Percentiles rank a stretch among this genome's conserved stretches.
Conservation (phyloP, 2,113 vertebrate species). For the Cyprinodon variegatus region DNA sequence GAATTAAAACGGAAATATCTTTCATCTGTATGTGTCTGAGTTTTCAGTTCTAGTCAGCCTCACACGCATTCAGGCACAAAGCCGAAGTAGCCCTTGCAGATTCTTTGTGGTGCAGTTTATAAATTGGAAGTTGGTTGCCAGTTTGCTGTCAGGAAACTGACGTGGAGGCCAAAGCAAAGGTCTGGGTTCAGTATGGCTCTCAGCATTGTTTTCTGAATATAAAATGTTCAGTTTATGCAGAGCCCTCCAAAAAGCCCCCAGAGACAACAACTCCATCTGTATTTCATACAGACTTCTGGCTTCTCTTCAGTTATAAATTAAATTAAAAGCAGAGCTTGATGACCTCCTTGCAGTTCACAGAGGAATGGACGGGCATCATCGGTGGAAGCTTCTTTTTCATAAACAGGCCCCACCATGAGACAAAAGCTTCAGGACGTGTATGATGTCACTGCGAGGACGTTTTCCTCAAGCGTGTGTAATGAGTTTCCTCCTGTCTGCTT, state of each 20-base stretch:
- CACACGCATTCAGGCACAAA: constrained; percentile 49
- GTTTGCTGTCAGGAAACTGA: constrained; percentile 63
- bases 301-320: constrained; percentile 53
- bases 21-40: constrained; percentile 40
- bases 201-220: constrained; percentile 61
- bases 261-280: constrained; percentile 33
- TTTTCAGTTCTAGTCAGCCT: constrained; percentile 51
- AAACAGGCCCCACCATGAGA: constrained; percentile 23
- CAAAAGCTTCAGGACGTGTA: constrained; percentile 8
- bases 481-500: constrained; percentile 38
- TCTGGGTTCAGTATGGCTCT: constrained; percentile 54
- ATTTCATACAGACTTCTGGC: constrained; percentile 54
- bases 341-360: constrained; percentile 41
- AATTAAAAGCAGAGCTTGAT: constrained; percentile 56
- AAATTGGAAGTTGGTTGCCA: constrained; percentile 54
- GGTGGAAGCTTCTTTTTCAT: constrained; percentile 39
- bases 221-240: constrained; percentile 63
- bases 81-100: constrained; percentile 25
- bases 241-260: constrained; percentile 44
- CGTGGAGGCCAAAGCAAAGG: constrained; percentile 59
- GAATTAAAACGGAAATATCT: constrained; percentile 42
- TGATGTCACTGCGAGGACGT: constrained; percentile 42
- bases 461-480: constrained; percentile 7
- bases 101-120: constrained; percentile 63
- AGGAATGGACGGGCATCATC: constrained; percentile 20